Base-by-base conservation (phyloP, 2,113 vertebrate species). In the Orcinus orca region DNA sequence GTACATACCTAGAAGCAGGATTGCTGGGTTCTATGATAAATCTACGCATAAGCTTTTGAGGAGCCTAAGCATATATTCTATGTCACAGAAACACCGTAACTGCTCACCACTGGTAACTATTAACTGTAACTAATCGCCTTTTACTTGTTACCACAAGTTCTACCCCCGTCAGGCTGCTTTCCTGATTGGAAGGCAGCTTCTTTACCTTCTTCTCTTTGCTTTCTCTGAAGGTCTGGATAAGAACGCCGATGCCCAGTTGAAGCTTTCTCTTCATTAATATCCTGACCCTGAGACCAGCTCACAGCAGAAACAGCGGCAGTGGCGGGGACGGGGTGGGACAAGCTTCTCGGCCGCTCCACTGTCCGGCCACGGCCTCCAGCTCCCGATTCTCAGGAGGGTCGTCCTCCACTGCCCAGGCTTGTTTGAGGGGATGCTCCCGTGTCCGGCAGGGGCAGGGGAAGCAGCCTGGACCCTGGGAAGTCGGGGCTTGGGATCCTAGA, bases 241-340 rank as follows among this genome's bases (percentile, higher is more conserved):
- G 53, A 38, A 63, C 1, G 21, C 14, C 58, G 15, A 62, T 4
- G 55, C 18, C 31, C 55, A 15, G 13, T 4, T n/a, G 36, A 18
- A 31, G 26, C 44, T 47, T 67, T 31, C 36, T 84, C 31, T 33
- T 33, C 9, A 14, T 13, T 33, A 58, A 25, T 10, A 33, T n/a
- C 82, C 23, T 63, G 86, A 41, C 55, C 63, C 33, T 4, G 23
- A 33, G 38, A 36, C 21, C 3, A 36, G 17, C 38, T 55, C 31
- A 47, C 15, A 11, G 36, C 2, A 26, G 47, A 73, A 20, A 9
- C 1, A 11, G 90, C 58, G 8, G 38, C 38, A 21, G 1, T 0
- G 0, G 21, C 0, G 11, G 65, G 3, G 8, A 9, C 2, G 9
- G 3, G 13, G 29, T 14, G 2, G 26, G 41, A 77, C 5, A 33